phyloP scores from a whole-genome alignment of 2,888 invertebrate genomes.

The Dryadula phaetusa region DNA sequence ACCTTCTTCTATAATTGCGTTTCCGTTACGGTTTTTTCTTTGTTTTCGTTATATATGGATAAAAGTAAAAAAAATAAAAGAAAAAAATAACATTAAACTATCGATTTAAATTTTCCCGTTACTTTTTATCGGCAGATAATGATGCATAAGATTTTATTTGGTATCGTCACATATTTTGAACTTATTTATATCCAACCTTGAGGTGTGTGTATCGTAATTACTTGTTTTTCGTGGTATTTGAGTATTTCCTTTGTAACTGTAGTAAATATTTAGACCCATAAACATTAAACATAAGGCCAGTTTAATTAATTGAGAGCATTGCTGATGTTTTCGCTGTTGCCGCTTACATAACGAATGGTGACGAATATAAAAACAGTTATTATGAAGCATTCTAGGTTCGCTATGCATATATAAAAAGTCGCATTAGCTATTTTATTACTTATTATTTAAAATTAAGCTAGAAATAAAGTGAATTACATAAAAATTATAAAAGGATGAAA shows the following conservation, averaged over 20 bases:
- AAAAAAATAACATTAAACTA: too few relatives aligned
- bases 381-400: constrained; percentile 28
- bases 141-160: background rate
- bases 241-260: constrained; percentile 1
- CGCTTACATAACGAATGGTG: constrained; percentile 10
- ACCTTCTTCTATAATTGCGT: too few relatives aligned
- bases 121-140: background rate
- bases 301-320: constrained; percentile 35
- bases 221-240: background rate
- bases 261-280: constrained; percentile 16
- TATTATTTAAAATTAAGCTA: background rate
- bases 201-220: background rate
- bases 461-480: background rate
- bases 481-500: background rate
- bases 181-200: too few relatives aligned
- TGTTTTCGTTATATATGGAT: too few relatives aligned
- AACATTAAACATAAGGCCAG: constrained; percentile 17
- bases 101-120: background rate
- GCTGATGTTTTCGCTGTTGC: constrained; percentile 42
- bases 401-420: constrained; percentile 36
- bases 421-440: constrained; percentile 28
- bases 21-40: too few relatives aligned
- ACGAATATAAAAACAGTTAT: constrained; percentile 17
- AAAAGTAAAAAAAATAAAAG: too few relatives aligned
- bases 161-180: too few relatives aligned